A percentile compares a stretch with the other conserved stretches of the same genome.
phyloP scores from a whole-genome alignment of 1,140 invertebrate genomes.

The Pseudomyrmex sp. region DNA sequence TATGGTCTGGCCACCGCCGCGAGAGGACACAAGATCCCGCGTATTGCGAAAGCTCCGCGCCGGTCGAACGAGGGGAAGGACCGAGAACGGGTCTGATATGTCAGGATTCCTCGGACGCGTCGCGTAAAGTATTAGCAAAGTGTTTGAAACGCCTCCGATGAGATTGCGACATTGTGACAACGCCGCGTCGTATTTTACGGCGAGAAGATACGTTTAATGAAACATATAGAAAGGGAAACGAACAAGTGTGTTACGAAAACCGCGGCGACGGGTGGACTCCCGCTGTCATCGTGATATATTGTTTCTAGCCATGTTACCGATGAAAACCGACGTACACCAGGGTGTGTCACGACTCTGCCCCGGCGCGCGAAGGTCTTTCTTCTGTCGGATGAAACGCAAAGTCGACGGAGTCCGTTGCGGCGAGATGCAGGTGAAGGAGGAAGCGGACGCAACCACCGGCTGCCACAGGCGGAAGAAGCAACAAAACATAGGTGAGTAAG shows the following conservation, averaged over 20 bases:
- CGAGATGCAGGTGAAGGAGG: slow-evolving; percentile 89
- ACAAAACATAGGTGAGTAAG: slow-evolving; percentile 86
- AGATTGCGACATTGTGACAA: too few relatives aligned
- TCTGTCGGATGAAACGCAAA: slow-evolving; percentile 96
- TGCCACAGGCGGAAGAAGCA: slow-evolving; percentile 89
- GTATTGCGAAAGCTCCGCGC: slow-evolving; percentile 54
- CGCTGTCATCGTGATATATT: slow-evolving; percentile 39
- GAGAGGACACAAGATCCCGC: slow-evolving; percentile 28
- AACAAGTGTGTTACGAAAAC: too few relatives aligned
- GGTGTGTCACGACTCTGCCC: slow-evolving; percentile 92
- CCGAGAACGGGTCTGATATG: slow-evolving; percentile 4
- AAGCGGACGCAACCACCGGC: slow-evolving; percentile 88
- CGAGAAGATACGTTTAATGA: not conserved
- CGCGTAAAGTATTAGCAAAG: not conserved
- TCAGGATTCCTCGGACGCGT: slow-evolving; percentile 47
- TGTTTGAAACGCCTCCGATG: not conserved
- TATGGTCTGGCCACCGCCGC: slow-evolving; percentile 1
- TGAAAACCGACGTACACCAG: slow-evolving; percentile 94
- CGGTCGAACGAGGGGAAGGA: slow-evolving; percentile 18
- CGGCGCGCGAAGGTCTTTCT: slow-evolving; percentile 95
- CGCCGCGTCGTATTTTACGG: too few relatives aligned
- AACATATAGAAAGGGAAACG: not conserved
- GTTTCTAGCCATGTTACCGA: slow-evolving; percentile 93
- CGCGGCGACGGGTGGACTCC: not conserved
- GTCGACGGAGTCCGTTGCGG: slow-evolving; percentile 79